Conservation (phyloP, 2,113 vertebrate species). For the Machaerirhynchus nigripectus region DNA sequence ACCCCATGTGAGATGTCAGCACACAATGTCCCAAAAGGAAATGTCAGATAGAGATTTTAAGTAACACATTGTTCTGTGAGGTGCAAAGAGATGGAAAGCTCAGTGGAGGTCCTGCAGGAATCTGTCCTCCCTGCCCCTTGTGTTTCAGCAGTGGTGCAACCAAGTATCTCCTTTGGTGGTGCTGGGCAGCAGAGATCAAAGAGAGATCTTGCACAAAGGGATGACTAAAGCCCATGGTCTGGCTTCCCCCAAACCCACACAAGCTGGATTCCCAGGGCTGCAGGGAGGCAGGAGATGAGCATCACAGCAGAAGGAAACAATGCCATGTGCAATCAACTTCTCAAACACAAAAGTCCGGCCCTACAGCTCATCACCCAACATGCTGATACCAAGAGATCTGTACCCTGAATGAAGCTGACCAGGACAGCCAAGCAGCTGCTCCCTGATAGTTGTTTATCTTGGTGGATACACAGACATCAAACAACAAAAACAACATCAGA, state of each 20-base stretch:
- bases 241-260: background rate
- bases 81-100: background rate
- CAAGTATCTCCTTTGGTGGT: background rate
- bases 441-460: background rate
- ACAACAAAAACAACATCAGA: background rate
- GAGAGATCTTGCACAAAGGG: background rate
- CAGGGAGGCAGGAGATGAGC: background rate
- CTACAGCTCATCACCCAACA: background rate
- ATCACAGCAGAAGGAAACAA: background rate
- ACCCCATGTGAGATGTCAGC: rapidly evolving
- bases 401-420: background rate
- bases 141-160: background rate
- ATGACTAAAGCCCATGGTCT: background rate
- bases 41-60: background rate
- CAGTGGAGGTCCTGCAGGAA: background rate
- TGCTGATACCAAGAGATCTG: background rate
- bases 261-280: background rate
- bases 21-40: background rate
- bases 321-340: background rate
- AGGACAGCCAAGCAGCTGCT: background rate
- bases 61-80: background rate
- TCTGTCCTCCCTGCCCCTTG: background rate
- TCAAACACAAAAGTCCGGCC: background rate
- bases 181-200: background rate
- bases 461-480: too few species aligned